Evolutionary conservation across 2,113 vertebrate species (phyloP).

Genomic region (Arvicanthis niloticus): DNA sequence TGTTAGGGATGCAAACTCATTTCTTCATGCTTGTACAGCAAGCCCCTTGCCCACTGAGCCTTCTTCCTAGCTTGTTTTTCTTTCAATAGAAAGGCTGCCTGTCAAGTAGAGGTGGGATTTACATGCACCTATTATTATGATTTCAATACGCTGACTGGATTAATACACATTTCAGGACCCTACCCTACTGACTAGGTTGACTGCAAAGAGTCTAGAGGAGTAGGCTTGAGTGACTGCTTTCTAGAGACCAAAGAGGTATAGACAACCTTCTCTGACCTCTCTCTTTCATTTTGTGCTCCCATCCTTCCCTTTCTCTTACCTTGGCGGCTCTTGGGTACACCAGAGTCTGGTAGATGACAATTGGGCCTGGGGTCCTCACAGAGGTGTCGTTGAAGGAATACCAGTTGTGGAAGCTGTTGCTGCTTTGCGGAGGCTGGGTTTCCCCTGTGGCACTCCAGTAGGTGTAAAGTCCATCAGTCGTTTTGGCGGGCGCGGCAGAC

Average conservation of each 20-base stretch:
- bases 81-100: slow-evolving; percentile 17
- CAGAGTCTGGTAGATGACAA: slow-evolving; percentile 83
- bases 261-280: neutral
- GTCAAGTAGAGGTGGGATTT: neutral
- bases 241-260: neutral
- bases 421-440: slow-evolving; percentile 50
- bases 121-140: neutral
- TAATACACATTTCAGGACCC: slow-evolving; percentile 12
- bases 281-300: too few relatives aligned
- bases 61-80: neutral
- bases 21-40: neutral
- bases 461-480: slow-evolving; percentile 55
- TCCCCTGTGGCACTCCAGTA: slow-evolving; percentile 65
- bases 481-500: slow-evolving; percentile 59
- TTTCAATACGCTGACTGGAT: neutral
- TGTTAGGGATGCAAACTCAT: neutral
- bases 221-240: neutral
- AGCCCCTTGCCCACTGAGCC: neutral
- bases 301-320: slow-evolving; percentile 69
- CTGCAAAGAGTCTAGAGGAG: neutral
- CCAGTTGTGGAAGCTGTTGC: slow-evolving; percentile 72
- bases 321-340: slow-evolving; percentile 82
- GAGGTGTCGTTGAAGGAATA: slow-evolving; percentile 62
- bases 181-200: neutral
- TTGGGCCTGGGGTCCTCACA: slow-evolving; percentile 72